Percentiles rank a stretch among this genome's conserved stretches.
These are phyloP conservation scores for Phainopepla nitens DNA, from an alignment of 2,113 vertebrate genomes.

Conservation along the genomic window DNA sequence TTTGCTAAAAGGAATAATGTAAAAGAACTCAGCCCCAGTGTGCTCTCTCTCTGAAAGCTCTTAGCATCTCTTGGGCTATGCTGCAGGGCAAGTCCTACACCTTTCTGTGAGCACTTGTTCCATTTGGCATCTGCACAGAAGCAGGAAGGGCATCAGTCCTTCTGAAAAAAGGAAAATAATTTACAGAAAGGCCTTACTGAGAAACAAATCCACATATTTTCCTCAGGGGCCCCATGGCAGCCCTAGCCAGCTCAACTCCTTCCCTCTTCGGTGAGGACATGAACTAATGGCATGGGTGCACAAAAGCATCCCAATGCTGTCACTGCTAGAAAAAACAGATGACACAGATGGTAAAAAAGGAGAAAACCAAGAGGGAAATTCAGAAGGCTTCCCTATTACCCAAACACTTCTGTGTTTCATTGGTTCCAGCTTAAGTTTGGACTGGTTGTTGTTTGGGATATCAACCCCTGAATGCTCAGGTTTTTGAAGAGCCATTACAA, in stretches of 20 bases:
- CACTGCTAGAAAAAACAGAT: background rate
- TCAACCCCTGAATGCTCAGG: background rate
- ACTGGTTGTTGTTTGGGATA: background rate
- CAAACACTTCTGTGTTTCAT: background rate
- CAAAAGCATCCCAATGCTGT: background rate
- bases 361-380: background rate
- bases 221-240: background rate
- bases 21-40: background rate
- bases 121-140: background rate
- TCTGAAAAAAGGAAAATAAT: background rate
- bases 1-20: background rate
- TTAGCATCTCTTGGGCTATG: background rate
- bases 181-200: background rate
- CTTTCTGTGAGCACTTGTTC: background rate
- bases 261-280: background rate
- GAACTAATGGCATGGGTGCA: background rate
- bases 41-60: background rate
- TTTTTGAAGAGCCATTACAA: background rate
- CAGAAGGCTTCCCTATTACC: background rate
- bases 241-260: background rate
- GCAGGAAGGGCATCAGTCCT: background rate
- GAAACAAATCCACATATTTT: background rate
- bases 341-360: background rate
- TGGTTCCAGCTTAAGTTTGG: background rate
- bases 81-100: background rate